Base-by-base conservation (phyloP, 2,113 vertebrate genomes). In the Campylomormyrus numenius region DNA sequence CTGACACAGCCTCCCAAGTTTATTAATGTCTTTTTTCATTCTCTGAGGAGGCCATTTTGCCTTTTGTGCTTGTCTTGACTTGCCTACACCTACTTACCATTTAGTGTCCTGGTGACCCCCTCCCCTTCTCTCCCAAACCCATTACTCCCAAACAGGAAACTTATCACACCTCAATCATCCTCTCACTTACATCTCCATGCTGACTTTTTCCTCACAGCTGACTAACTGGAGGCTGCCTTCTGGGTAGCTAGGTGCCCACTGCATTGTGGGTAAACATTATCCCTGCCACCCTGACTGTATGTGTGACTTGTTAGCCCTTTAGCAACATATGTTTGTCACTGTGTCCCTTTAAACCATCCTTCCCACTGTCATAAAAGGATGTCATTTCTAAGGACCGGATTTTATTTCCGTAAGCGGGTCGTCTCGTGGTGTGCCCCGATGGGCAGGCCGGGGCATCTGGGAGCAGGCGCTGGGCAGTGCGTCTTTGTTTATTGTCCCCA, bases 401-500 rank as follows among this genome's bases (percentile, higher is more conserved):
- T 89, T 80, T 27, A 46, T 89, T 48, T 49, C 49, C 15, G 50
- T 52, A 24, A 66, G 70, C 15, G 48, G 15, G 48, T 27, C 48
- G 3, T 80, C 27, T 31, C 27, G 15, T 7, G 27, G 70, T 24
- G 31, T 24, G 27, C 45, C 13, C 45, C 45, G 8, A 52, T 80
- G n/a, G 27, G 46, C 92, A 87, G 70, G 31, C 31, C 13, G 35
- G 24, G 58, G 84, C 19, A 52, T 91, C 45, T 4, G 0, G 46
- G 89, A 90, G 91, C 80, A 45, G 90, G 89, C 91, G 56, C 86
- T 87, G 88, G 77, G 88, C 88, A 62, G 88, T 92, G 90, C 62
- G 89, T 89, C 85, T 83, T 94, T 95, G 94, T 94, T 93, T 92
- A 94, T 95, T 94, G 94, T 95, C 92, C 89, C 8, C 46, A 93